Evolutionary conservation across 2,113 vertebrate genomes (phyloP).

Genomic region (Cyrtonyx montezumae): DNA sequence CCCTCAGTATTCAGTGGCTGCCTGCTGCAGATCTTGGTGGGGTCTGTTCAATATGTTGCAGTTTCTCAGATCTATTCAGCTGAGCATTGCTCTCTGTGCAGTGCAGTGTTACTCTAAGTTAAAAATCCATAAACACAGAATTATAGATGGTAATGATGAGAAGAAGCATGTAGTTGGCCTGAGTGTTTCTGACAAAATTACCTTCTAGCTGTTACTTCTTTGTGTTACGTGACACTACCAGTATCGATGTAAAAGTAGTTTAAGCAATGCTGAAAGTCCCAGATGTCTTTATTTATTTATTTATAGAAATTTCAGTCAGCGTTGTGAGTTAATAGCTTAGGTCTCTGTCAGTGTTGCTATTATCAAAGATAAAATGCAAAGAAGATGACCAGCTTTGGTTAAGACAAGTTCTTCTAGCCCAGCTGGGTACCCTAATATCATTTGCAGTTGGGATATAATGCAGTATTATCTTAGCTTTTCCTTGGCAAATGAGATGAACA

Average conservation of each 20-base stretch:
- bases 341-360: neutral
- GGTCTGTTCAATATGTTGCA: neutral
- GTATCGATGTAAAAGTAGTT: neutral
- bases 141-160: neutral
- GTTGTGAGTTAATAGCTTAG: neutral
- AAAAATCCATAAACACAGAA: neutral
- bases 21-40: neutral
- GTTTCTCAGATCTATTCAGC: slow-evolving; percentile 3
- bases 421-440: neutral
- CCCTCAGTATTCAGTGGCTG: slow-evolving; percentile 3
- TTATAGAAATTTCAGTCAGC: neutral
- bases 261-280: neutral
- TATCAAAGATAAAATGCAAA: neutral
- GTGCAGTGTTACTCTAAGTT: neutral
- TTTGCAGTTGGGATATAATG: neutral
- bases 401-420: neutral
- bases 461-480: neutral
- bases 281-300: neutral
- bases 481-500: slow-evolving; percentile 38
- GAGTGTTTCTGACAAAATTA: neutral
- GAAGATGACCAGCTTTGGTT: neutral
- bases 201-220: neutral
- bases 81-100: neutral
- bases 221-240: neutral
- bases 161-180: neutral